These are phyloP conservation scores for Trichoplusia ni DNA, from an alignment of 1,140 invertebrate genomes.

Conservation along the genomic window DNA sequence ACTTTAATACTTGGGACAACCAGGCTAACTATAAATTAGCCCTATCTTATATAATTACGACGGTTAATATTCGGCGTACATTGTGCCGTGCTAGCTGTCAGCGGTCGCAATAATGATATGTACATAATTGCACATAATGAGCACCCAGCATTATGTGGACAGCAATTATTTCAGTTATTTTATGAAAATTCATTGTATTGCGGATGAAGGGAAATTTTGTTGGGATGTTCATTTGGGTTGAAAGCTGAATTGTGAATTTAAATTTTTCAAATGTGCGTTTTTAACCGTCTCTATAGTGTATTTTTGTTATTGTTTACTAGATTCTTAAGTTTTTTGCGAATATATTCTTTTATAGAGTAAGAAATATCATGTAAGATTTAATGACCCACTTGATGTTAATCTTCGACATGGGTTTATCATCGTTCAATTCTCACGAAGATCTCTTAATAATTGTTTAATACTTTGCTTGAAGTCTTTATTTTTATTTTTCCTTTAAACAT, in stretches of 20 bases:
- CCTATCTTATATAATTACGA: constrained; percentile 25
- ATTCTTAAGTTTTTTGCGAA: too few species aligned
- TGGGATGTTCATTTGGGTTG: neutral
- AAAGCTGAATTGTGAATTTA: too few species aligned
- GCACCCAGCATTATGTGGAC: neutral
- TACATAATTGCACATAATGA: constrained; percentile 36
- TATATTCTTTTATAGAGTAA: too few species aligned
- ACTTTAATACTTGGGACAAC: neutral
- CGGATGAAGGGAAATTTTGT: neutral
- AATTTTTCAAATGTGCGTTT: neutral
- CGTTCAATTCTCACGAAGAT: too few species aligned
- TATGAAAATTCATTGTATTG: constrained; percentile 1
- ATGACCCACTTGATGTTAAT: too few species aligned
- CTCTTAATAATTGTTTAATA: too few species aligned
- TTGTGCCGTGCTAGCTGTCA: constrained; percentile 16
- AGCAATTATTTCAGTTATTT: constrained; percentile 18
- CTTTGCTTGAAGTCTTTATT: too few species aligned
- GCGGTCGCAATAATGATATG: constrained; percentile 22
- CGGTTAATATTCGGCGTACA: constrained; percentile 5
- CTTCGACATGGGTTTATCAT: too few species aligned
- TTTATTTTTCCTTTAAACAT: too few species aligned
- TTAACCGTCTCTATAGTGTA: neutral
- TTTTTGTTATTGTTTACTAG: too few species aligned
- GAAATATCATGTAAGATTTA: too few species aligned
- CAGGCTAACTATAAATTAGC: constrained; percentile 22